Evolutionary conservation across 2,797 vertebrate species (phyloP).

Genomic region (Schizothorax lantsangensis): DNA sequence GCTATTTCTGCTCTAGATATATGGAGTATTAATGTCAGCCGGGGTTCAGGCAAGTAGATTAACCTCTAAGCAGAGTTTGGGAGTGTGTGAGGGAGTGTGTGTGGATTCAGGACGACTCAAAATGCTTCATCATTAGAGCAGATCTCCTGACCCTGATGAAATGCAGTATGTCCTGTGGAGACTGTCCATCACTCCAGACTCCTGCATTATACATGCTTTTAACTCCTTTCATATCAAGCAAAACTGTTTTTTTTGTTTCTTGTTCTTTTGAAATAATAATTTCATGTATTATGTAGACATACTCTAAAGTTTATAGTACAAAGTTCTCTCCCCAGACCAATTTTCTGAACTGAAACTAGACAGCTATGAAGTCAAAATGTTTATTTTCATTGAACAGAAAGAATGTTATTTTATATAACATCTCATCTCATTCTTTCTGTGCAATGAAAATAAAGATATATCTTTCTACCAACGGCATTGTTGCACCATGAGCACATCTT

Average conservation of each 20-base stretch:
- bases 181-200: neutral
- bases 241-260: neutral
- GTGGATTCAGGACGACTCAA: slow-evolving; percentile 6
- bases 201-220: slow-evolving; percentile 8
- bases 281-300: neutral
- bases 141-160: slow-evolving; percentile 37
- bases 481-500: neutral
- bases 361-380: neutral
- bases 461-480: neutral
- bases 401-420: neutral
- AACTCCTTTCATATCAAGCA: neutral
- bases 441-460: too few species aligned
- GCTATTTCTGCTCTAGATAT: slow-evolving; percentile 31
- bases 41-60: slow-evolving; percentile 51
- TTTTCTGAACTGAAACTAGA: neutral
- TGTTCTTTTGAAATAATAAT: neutral
- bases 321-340: neutral
- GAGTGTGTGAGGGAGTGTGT: slow-evolving; percentile 27
- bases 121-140: slow-evolving; percentile 33
- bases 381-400: neutral
- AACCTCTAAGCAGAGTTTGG: slow-evolving; percentile 44
- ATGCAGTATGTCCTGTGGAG: neutral
- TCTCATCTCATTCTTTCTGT: neutral
- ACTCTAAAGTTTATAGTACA: neutral
- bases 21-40: slow-evolving; percentile 48